These are phyloP conservation scores for Otis tarda DNA, from an alignment of 2,113 vertebrate genomes.

Conservation along the genomic window DNA sequence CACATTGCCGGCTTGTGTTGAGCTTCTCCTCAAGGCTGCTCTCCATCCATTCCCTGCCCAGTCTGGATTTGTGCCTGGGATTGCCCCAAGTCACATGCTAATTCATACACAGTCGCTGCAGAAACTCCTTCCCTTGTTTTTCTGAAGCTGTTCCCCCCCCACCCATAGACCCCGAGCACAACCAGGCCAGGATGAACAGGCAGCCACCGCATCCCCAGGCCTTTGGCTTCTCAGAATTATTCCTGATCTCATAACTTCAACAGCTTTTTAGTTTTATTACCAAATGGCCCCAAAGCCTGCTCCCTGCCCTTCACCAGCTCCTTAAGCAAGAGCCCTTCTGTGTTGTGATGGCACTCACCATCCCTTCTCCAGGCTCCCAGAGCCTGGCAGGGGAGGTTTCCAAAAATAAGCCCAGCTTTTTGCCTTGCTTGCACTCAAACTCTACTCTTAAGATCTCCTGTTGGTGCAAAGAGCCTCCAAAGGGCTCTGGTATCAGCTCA, in stretches of 20 bases:
- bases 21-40: no score
- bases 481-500: no score
- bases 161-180: not conserved
- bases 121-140: not conserved
- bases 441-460: no score
- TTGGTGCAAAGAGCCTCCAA: not conserved
- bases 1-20: no score
- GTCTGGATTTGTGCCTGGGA: no score
- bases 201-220: not conserved
- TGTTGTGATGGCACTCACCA: no score
- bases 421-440: not conserved
- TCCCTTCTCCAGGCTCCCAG: not conserved
- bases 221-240: not conserved
- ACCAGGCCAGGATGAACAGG: not conserved
- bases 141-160: not conserved
- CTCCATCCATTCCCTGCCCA: no score
- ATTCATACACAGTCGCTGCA: no score
- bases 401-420: no score
- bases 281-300: not conserved
- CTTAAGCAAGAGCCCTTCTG: rapidly evolving
- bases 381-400: no score
- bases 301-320: not conserved
- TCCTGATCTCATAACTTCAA: rapidly evolving
- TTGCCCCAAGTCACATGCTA: no score
- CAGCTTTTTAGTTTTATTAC: not conserved